Evolutionary conservation across 2,888 invertebrate species (phyloP), one percentile per base, ranked within the genome.

Genomic region (Drosophila putrida): DNA sequence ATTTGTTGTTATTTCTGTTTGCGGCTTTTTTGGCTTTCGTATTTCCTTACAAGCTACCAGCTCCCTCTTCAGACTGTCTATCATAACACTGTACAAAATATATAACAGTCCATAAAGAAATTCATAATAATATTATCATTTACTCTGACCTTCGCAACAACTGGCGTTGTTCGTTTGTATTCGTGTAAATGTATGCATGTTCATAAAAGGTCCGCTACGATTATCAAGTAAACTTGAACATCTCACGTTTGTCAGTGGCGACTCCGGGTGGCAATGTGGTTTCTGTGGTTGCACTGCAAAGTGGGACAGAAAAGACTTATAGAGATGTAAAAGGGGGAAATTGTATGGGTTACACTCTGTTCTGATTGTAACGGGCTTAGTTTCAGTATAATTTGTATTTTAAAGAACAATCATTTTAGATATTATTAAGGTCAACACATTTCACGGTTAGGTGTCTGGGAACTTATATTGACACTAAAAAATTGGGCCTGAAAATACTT

Each of bases 91-190:
- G 33, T 54, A 57, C 63, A 70, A 60, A 49, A 25, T 65, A 35
- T 49, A 39, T 35, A 60, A 43, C 49, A 49, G 13, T 47, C 43
- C 13, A 47, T 57, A 58, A 51, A 36, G 55, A 64, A 59, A 69
- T 44, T 59, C 58, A 50, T 58, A 68, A 59, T 38, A 68, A 39
- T 60, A 64, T 63, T 71, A 50, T 36, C 50, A 54, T 47, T 66
- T 61, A 41, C 61, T 78, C 75, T 75, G 75, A 78, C 75, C 75
- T 75, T 75, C 69, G 69, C 69, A 78, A 75, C 54, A 74, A 53
- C 53, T 66, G 66, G 49, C 25, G 36, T 15, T 59, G 27, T 20
- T 39, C 15, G 28, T 10, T 47, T 11, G 39, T 25, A 33, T 33
- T 54, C 31, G 51, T 1, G 38, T 27, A 41, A 4, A 6, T 5